These are phyloP conservation scores for Ips typographus DNA, from an alignment of 1,140 invertebrate genomes.

Conservation along the genomic window DNA sequence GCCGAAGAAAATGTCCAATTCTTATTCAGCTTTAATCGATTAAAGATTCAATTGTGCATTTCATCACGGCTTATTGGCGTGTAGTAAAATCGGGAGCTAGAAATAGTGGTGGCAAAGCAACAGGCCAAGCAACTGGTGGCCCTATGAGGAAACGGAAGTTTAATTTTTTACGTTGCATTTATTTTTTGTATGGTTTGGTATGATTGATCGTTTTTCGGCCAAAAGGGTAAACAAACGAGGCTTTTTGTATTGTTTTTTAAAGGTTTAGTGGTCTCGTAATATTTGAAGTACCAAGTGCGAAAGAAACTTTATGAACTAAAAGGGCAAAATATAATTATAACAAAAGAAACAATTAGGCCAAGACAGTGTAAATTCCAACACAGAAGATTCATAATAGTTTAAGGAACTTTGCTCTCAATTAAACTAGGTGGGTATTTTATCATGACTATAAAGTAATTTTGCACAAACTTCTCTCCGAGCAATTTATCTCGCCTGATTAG, in stretches of 20 bases:
- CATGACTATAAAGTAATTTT: slow-evolving; percentile 53
- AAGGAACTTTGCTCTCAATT: slow-evolving; percentile 51
- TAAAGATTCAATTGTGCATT: slow-evolving; percentile 40
- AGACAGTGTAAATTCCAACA: slow-evolving; percentile 26
- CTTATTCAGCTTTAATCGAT: slow-evolving; percentile 42
- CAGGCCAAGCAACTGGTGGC: slow-evolving; percentile 38
- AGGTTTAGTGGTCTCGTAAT: too few species aligned
- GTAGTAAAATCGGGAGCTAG: slow-evolving; percentile 38
- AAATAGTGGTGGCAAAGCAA: slow-evolving; percentile 35
- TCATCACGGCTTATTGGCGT: slow-evolving; percentile 40
- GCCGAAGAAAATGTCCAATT: slow-evolving; percentile 33
- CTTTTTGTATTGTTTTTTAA: too few species aligned
- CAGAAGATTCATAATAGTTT: slow-evolving; percentile 39
- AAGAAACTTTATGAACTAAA: background rate
- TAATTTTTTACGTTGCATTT: background rate
- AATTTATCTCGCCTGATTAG: slow-evolving; percentile 55
- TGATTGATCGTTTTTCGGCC: too few species aligned
- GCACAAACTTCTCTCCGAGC: slow-evolving; percentile 41
- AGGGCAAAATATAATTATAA: background rate
- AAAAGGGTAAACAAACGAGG: too few species aligned
- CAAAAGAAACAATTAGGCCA: slow-evolving; percentile 14
- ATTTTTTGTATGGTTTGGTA: too few species aligned
- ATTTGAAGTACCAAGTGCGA: too few species aligned
- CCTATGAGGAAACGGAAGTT: slow-evolving; percentile 11
- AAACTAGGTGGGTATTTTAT: slow-evolving; percentile 52